Evolutionary conservation across 2,888 invertebrate genomes (phyloP), one percentile per base, ranked within the genome.

Genomic region (Periphyllus acericola): DNA sequence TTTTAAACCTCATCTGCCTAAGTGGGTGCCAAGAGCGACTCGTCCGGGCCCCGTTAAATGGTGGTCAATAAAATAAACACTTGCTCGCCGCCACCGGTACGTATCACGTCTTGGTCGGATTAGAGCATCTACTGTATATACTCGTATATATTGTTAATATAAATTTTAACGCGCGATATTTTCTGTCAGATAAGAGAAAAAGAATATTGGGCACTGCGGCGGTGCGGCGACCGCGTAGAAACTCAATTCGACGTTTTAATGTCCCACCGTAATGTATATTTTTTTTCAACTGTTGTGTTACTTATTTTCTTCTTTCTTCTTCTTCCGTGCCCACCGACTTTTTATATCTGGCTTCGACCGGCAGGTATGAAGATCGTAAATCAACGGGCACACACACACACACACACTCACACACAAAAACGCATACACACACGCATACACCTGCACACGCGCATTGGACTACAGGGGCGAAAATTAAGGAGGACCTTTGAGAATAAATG

Each of bases 61-160:
- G 74, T 55, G 74, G 83, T 83, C 83, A 83, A 83, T 83, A 83
- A 83, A 75, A 83, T 74, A 83, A 83, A 74, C 83, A 83, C 83
- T 82, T 25, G 82, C 52, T 46, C 78, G 72, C 71, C 52, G 55
- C 52, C 74, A 25, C 32, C 83, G 74, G 72, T 81, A 40, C 14
- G 36, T 25, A 66, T 8, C n/a, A 29, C 29, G 81, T 79, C 34
- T 60, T 25, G 60, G 32, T 79, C 79, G 60, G 79, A 60, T 79
- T 79, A 79, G 60, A 34, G 29, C 68, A 19, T 4, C 29, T 32
- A 17, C 19, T 55, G 19, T 55, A 17, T 55, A 19, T 19, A 19
- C 9, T 3, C 14, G 14, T 55, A 55, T 55, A 55, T 52, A 52
- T 19, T 55, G 17, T 19, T 55, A 55, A 19, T 55, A 25, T 66